Percentiles rank a stretch among this genome's conserved stretches.
phyloP scores from a whole-genome alignment of 1,140 invertebrate genomes.

The Musca domestica region DNA sequence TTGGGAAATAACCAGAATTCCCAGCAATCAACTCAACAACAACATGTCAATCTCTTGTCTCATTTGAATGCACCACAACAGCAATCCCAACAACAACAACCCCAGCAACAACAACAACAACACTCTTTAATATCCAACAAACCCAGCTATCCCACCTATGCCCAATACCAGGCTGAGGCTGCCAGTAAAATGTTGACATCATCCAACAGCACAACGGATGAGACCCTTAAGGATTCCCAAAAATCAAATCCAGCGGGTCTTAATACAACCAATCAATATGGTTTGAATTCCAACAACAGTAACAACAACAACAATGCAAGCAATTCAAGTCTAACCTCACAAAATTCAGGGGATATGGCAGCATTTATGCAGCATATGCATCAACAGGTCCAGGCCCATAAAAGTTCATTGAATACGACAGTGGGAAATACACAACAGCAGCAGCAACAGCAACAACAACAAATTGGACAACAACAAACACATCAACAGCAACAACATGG shows the following conservation, averaged over 20 bases:
- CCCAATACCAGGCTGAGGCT: constrained; percentile 47
- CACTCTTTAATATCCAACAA: constrained; percentile 25
- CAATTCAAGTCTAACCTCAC: too few species aligned
- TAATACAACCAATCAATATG: constrained; percentile 9
- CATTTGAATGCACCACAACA: constrained; percentile 11
- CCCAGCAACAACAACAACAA: constrained; percentile 28
- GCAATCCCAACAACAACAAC: constrained; percentile 29
- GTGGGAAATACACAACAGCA: background rate
- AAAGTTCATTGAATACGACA: constrained; percentile 15
- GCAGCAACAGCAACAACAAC: background rate
- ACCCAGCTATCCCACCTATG: constrained; percentile 48
- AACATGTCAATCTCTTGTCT: constrained; percentile 29
- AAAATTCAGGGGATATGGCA: constrained; percentile 42
- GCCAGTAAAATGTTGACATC: constrained; percentile 29
- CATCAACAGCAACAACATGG: too few species aligned
- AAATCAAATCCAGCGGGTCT: background rate
- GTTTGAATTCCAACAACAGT: constrained; percentile 25
- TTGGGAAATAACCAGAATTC: too few species aligned
- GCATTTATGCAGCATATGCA: constrained; percentile 46
- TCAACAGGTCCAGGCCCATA: constrained; percentile 23
- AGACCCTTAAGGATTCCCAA: too few species aligned
- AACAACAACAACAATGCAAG: constrained; percentile 25
- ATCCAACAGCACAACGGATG: background rate
- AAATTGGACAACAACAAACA: too few species aligned
- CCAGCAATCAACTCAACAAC: background rate